Base-by-base conservation (phyloP, 2,888 invertebrate species). In the Dascillus cervinus region DNA sequence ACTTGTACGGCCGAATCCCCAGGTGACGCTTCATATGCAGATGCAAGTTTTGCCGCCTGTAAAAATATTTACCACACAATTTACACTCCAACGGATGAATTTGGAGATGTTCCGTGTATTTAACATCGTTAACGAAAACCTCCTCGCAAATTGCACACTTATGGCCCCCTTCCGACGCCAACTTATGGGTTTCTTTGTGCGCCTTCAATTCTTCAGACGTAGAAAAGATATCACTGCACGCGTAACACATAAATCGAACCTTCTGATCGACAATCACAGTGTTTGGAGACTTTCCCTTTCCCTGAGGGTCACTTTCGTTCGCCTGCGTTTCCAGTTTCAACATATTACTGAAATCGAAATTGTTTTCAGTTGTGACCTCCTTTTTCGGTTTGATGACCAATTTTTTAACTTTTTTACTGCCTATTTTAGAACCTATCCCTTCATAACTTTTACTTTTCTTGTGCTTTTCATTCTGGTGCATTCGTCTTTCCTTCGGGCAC, bases 11-110 rank as follows among this genome's bases (percentile, higher is more conserved):
- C 56, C 82, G 83, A 55, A 87, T 80, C 10, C 82, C 84, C 37
- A 85, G 63, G 61, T 89, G 88, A 1, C 84, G 78, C 56, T 84
- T 85, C 58, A 82, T 72, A 58, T 89, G 89, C 22, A 86, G 63
- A 26, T 81, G 79, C 39, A 84, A 73, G 60, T 82, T 85, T 43
- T 79, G 79, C 57, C 80, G 73, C 10, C 78, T 69, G 53, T 75
- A 77, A 34, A 82, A 88, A 55, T 77, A 79, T 56, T 86, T 86
- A 8, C 85, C 84, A 55, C 89, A 89, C 10, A 83, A 77, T 38
- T 79, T 73, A 48, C 89, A 89, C 62, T 87, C 86, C 31, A 88
- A 69, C 0, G 88, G 88, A 60, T 89, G 89, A 22, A 79, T 71
- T 50, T 79, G 79, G 19, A 88, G 69, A 59, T 89, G 88, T 3